Base-by-base conservation (phyloP, 2,113 vertebrate species). In the Siphamia tubifer region DNA sequence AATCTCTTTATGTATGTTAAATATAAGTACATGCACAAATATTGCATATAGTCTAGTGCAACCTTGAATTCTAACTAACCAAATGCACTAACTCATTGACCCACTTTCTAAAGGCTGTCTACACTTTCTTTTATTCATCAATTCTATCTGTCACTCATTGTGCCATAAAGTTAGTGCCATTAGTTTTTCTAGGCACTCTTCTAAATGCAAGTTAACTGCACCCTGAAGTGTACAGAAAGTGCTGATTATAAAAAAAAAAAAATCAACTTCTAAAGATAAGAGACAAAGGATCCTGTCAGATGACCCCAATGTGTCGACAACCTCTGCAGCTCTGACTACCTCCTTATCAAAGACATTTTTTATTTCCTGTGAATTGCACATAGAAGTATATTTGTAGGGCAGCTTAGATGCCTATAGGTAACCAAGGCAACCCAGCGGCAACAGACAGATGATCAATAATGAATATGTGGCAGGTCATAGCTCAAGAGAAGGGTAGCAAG, bases 361-460 rank as follows among this genome's bases (percentile, higher is more conserved):
- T 57, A 66, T 68, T 68, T 72, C 31, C 45, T 32, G 28, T 65
- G 49, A 73, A 43, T 31, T 58, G 17, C 48, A 60, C 49, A 70
- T 53, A 24, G 23, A 36, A 52, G 51, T 21, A 53, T 24, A 15
- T 48, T 39, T 47, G 43, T 31, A 58, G 35, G 32, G 20, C 62
- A 54, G 45, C 61, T 38, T 17, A 24, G 47, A 65, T 58, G 51
- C 68, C 45, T 54, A 34, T 30, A 48, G 47, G 83, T 83, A 86
- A 61, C 87, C 71, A 42, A 49, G 68, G 77, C 62, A 81, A 77
- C 66, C 38, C 38, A 39, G 60, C 45, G 32, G 55, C 27, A 78
- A 65, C 54, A 49, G 55, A 47, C 60, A 58, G 13, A 32, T 77
- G 54, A 85, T 88, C 83, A 86, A 90, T 87, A 90, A 85, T 74